Evolutionary conservation across 2,113 vertebrate species (phyloP), one percentile per base, ranked within the genome.

Genomic region (Hipposideros armiger): DNA sequence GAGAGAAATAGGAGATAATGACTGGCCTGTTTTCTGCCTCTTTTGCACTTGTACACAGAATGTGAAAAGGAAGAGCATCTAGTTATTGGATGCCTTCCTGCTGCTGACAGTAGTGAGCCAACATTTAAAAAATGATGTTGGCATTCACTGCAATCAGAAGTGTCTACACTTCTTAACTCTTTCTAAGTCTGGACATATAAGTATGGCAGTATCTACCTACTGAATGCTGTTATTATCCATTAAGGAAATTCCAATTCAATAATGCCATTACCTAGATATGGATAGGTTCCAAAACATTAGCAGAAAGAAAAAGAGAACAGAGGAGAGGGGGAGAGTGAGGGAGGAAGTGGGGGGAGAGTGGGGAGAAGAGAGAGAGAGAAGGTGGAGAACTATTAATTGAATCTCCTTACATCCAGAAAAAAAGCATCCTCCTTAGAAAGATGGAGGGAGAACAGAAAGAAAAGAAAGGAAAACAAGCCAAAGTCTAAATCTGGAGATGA

Each of bases 221-320:
- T 70, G 36, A 90, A 87, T 32, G 13, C 16, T 83, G 32, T 17
- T 69, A 64, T 58, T 90, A 58, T 45, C 32, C 40, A 52, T 74
- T 77, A 77, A 86, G 77, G 30, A 96, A 88, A 87, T 73, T 91
- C 32, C 72, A 94, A 36, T 70, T 56, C 92, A 96, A 81, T 72
- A 11, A 69, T 30, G 56, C 2, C 10, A 60, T 82, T 67, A 67
- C 62, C 54, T 60, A 67, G 30, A 56, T 70, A 70, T 58, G 14
- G 5, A 32, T 76, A 84, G 2, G 11, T 62, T 87, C 62, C 50
- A 58, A 24, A 80, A 70, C 26, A 36, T 76, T 47, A 67, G 47
- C 5, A 40, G 15, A 54, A 83, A 66, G 1, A 7, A 36, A 72
- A n/a, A 9, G 0, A 19, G 13, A 40, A n/a, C 30, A 32, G 80